phyloP scores from a whole-genome alignment of 2,888 invertebrate species.

The Sesamia inferens region DNA sequence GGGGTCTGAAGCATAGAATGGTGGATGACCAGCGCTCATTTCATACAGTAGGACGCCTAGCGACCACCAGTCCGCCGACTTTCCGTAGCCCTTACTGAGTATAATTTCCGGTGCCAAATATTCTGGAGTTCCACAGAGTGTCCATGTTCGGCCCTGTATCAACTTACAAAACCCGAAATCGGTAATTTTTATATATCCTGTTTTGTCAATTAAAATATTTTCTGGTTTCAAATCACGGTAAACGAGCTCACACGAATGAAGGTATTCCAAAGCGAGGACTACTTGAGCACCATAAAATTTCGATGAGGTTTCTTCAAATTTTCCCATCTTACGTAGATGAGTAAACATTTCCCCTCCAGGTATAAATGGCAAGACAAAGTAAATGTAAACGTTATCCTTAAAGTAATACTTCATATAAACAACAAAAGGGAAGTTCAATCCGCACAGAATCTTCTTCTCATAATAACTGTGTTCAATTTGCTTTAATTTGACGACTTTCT shows the following conservation, averaged over 20 bases:
- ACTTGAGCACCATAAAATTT: constrained; percentile 98
- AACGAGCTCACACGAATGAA: constrained; percentile 95
- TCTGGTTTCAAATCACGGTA: constrained; percentile 98
- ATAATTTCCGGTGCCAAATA: constrained; percentile 98
- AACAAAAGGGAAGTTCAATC: constrained; percentile 96
- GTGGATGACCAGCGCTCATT: constrained; percentile 97
- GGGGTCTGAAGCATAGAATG: constrained; percentile 97
- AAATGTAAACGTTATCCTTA: constrained; percentile 96
- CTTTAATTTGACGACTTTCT: constrained; percentile 95
- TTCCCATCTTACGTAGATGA: constrained; percentile 91
- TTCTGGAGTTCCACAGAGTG: constrained; percentile 98
- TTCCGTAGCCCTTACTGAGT: constrained; percentile 97
- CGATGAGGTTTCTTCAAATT: constrained; percentile 93
- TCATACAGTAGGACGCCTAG: constrained; percentile 96
- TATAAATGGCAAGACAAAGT: constrained; percentile 95
- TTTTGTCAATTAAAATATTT: constrained; percentile 95
- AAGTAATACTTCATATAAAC: constrained; percentile 95
- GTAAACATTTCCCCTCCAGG: constrained; percentile 97
- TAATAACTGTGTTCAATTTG: constrained; percentile 96
- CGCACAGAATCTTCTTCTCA: constrained; percentile 96
- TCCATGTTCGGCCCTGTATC: constrained; percentile 94
- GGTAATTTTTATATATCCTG: constrained; percentile 95
- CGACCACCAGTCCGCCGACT: constrained; percentile 99
- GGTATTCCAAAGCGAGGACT: constrained; percentile 96
- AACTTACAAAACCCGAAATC: constrained; percentile 99